Evolutionary conservation across 2,888 invertebrate genomes (phyloP).

Genomic region (Lycophotia porphyrea): DNA sequence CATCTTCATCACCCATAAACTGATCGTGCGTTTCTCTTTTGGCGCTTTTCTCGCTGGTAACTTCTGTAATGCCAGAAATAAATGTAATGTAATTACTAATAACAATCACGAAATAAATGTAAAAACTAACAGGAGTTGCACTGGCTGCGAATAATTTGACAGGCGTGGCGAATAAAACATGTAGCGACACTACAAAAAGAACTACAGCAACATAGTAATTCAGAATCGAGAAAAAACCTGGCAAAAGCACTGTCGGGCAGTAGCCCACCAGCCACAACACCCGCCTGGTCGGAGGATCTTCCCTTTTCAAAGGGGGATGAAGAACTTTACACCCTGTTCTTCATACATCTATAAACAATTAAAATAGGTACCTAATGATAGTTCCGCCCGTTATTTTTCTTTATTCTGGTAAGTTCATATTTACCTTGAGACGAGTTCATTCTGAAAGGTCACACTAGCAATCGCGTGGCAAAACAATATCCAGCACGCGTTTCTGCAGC

Average conservation of each 20-base stretch:
- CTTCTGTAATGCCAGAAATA: neutral
- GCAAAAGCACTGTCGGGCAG: too few species aligned
- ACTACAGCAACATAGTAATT: neutral
- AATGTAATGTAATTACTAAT: neutral
- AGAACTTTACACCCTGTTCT: too few species aligned
- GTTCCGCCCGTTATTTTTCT: neutral
- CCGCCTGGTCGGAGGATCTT: neutral
- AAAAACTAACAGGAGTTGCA: neutral
- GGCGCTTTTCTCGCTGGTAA: neutral
- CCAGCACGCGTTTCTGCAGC: neutral
- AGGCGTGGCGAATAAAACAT: neutral
- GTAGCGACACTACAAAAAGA: neutral
- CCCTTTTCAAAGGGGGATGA: too few species aligned
- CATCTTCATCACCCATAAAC: neutral
- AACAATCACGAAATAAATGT: too few species aligned
- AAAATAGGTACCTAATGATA: neutral
- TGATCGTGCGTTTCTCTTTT: neutral
- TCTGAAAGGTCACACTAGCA: constrained; percentile 1
- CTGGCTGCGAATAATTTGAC: neutral
- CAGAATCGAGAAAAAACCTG: too few species aligned
- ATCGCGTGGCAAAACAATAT: constrained; percentile 1
- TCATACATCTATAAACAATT: neutral
- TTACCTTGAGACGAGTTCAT: neutral
- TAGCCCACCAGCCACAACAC: too few species aligned
- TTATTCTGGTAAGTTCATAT: neutral